Conservation (phyloP, 2,888 invertebrate species). For the Malthinus flaveolus region DNA sequence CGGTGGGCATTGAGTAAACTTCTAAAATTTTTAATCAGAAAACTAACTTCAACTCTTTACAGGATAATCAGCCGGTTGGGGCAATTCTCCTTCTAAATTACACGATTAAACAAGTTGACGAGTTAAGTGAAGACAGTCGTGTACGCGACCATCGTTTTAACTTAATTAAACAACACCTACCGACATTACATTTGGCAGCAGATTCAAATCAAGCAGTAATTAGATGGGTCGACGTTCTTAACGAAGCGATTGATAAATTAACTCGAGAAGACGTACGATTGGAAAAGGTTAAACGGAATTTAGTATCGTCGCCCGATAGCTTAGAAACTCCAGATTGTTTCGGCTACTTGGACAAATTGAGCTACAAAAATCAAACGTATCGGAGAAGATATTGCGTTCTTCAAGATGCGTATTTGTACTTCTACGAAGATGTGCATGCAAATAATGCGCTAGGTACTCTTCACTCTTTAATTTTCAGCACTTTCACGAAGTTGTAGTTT, state of each 20-base stretch:
- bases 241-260: constrained; percentile 71
- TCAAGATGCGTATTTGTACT: constrained; percentile 93
- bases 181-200: constrained; percentile 77
- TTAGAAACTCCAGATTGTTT: constrained; percentile 88
- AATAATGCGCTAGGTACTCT: constrained; percentile 82
- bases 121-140: constrained; percentile 65
- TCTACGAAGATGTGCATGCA: constrained; percentile 87
- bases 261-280: constrained; percentile 65
- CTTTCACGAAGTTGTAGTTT: neutral
- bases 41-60: constrained; percentile 31
- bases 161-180: constrained; percentile 70
- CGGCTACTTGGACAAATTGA: constrained; percentile 88
- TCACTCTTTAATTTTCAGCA: neutral
- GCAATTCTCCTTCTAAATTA: constrained; percentile 87
- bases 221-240: constrained; percentile 78
- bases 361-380: constrained; percentile 87
- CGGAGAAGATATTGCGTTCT: constrained; percentile 90
- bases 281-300: constrained; percentile 76
- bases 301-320: constrained; percentile 77
- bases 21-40: neutral
- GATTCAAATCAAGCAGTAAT: constrained; percentile 72
- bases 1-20: constrained; percentile 64
- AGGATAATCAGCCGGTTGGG: constrained; percentile 88
- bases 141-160: constrained; percentile 67
- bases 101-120: constrained; percentile 63